Evolutionary conservation across 2,888 invertebrate species (phyloP).

Genomic region (Spodoptera exigua): DNA sequence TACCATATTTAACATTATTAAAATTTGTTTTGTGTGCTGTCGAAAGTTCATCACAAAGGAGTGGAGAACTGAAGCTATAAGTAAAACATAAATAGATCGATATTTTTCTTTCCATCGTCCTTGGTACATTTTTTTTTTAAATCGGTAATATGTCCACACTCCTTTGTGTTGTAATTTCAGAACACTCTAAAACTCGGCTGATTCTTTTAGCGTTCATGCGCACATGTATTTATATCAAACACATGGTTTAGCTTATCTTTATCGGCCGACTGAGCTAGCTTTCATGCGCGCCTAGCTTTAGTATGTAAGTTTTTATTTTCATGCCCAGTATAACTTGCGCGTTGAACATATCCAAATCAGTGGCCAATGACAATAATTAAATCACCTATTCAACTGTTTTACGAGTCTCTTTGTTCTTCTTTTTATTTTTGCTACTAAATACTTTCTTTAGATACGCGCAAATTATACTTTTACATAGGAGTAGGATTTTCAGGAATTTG

Average conservation of each 20-base stretch:
- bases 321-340: conserved; percentile 32
- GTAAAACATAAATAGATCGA: too few species aligned
- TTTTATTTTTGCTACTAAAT: too few species aligned
- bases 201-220: conserved; percentile 43
- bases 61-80: too few species aligned
- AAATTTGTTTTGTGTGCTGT: too few species aligned
- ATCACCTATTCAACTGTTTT: background rate
- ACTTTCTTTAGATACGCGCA: background rate
- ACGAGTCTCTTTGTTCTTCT: too few species aligned
- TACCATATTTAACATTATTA: background rate
- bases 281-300: conserved; percentile 32
- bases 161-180: too few species aligned
- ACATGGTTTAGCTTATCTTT: conserved; percentile 13
- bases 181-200: conserved; percentile 22
- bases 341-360: background rate
- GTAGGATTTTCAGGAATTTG: conserved; percentile 40
- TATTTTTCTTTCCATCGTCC: too few species aligned
- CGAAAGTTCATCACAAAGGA: too few species aligned
- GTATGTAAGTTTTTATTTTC: background rate
- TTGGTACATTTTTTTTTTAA: background rate
- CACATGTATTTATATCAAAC: conserved; percentile 19
- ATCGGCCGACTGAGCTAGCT: conserved; percentile 44
- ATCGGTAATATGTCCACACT: too few species aligned
- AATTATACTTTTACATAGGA: conserved; percentile 20
- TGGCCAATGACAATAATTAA: background rate